Evolutionary conservation across 2,888 invertebrate species (phyloP), one percentile per base, ranked within the genome.

Genomic region (Nemurella pictetii): DNA sequence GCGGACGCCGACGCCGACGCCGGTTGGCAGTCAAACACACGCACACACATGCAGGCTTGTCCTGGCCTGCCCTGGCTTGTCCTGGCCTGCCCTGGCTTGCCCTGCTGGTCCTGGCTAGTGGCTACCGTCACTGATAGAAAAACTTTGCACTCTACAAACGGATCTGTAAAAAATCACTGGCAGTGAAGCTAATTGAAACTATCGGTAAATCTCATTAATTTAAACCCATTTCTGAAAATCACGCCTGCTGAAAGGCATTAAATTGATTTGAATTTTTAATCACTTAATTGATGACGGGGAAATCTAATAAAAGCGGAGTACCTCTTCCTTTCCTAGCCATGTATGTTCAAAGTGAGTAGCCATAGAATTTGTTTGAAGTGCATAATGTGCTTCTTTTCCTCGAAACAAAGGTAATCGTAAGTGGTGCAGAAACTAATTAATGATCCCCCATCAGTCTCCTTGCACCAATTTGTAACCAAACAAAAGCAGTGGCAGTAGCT

Each of bases 261-360:
- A 55, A 55, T 55, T 55, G 55, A 55, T 55, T 55, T 55, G 55
- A 55, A 55, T 55, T 55, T 55, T 55, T 55, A 55, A 55, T 20
- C 15, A 55, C 15, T 55, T 20, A 55, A 55, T 55, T 55, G 55
- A 55, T 55, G 55, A 55, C 55, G 55, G 84, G 27, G 29, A 29
- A 83, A 75, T 84, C 84, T 36, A 84, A 84, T 84, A 77, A 84
- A n/a, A 84, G 84, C 55, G 35, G 35, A 77, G 84, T 84, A 77
- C 84, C 55, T 55, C 55, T 55, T 55, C 55, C 20, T 55, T 84
- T 84, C 32, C 77, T 55, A 84, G 75, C 78, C 35, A 84, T 84
- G 55, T 78, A 84, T n/a, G 55, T 55, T 55, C 55, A 55, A 55
- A 55, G 55, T 20, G 55, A 55, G 55, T 55, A 55, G 55, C 55